Conservation (phyloP, 2,113 vertebrate genomes). For the Pseudorasbora parva region DNA sequence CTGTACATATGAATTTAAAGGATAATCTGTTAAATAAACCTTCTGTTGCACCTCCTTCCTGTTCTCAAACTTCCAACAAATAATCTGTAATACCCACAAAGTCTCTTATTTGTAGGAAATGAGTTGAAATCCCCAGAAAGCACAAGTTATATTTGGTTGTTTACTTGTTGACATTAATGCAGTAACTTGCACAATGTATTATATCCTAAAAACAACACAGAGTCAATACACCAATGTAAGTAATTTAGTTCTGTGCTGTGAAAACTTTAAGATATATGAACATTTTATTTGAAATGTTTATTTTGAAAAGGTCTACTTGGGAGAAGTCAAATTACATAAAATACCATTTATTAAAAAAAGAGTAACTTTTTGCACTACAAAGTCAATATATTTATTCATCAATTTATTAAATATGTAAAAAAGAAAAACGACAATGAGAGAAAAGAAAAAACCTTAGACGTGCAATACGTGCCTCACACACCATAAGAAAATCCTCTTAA, state of each 20-base stretch:
- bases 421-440: no score
- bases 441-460: no score
- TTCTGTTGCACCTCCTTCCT: conserved; percentile 3
- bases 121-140: neutral
- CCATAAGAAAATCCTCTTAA: conserved; percentile 51
- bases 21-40: conserved; percentile 34
- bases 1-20: neutral
- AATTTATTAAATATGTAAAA: no score
- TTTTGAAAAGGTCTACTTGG: neutral
- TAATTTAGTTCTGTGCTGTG: neutral
- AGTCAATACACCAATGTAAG: neutral
- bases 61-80: neutral
- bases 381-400: neutral
- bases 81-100: conserved; percentile 38
- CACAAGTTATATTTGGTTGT: neutral
- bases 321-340: no score
- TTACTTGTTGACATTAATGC: neutral
- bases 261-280: neutral
- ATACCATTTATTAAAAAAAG: no score
- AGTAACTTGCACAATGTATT: neutral
- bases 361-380: neutral
- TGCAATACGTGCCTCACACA: conserved; percentile 45
- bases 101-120: conserved; percentile 25
- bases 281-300: neutral
- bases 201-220: neutral